phyloP scores from a whole-genome alignment of 2,888 invertebrate genomes.

The Cryptophagus acutangulus region DNA sequence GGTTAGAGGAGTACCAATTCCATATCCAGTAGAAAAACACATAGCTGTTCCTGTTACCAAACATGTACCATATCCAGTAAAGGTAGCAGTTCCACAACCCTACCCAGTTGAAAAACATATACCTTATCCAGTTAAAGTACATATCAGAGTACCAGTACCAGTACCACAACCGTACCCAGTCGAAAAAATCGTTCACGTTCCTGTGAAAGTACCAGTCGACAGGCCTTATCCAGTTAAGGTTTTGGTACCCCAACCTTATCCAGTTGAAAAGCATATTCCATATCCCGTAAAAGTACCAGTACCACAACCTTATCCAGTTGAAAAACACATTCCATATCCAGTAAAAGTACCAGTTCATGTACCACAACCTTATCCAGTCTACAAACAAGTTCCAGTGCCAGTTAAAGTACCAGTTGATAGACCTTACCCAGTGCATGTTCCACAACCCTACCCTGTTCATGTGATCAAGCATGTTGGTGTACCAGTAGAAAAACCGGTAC shows the following conservation, averaged over 20 bases:
- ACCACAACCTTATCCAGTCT: conserved; percentile 69
- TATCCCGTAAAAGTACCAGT: conserved; percentile 72
- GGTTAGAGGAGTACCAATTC: conserved; percentile 61
- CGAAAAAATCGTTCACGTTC: conserved; percentile 70
- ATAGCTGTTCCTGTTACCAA: conserved; percentile 64
- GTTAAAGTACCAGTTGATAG: conserved; percentile 67
- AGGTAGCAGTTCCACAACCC: conserved; percentile 59
- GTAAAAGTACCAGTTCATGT: conserved; percentile 73
- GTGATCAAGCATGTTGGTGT: conserved; percentile 64
- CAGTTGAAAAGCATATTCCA: conserved; percentile 70
- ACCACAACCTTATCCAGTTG: conserved; percentile 73
- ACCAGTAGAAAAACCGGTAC: conserved; percentile 65
- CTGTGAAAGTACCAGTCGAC: conserved; percentile 65
- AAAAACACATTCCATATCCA: conserved; percentile 68
- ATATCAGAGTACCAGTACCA: conserved; percentile 74
- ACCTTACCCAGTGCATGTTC: conserved; percentile 65
- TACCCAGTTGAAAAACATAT: conserved; percentile 71
- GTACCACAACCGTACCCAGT: conserved; percentile 74
- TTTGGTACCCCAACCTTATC: conserved; percentile 72
- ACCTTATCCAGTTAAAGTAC: conserved; percentile 67
- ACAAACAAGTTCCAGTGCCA: conserved; percentile 62
- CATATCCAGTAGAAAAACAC: conserved; percentile 60
- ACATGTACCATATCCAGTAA: conserved; percentile 59
- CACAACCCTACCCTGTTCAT: conserved; percentile 63
- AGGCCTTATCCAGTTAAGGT: conserved; percentile 77